Base-by-base conservation (phyloP, 2,888 invertebrate genomes). In the Melikaiella ostensackeni region DNA sequence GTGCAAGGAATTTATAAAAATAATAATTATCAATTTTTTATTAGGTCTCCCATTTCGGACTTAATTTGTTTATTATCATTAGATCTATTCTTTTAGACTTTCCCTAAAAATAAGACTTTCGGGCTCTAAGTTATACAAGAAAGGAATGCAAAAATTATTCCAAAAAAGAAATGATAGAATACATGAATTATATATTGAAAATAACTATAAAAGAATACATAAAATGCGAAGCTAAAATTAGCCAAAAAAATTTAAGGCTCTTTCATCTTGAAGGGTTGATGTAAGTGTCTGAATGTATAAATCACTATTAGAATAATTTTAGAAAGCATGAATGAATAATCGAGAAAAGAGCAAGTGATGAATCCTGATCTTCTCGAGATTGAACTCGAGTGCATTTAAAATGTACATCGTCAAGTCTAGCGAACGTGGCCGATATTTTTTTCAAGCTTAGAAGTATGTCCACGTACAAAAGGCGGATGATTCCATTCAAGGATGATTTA, bases 401-500 rank as follows among this genome's bases (percentile, higher is more conserved):
- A 70, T 70, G 70, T 27, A 50, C 30, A 46, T 70, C 30, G 70
- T 24, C 59, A 4, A 59, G 24, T 59, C 59, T 59, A 21, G 59
- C 27, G 59, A 59, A 59, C 59, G 59, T 59, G 59, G 59, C 70
- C 46, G 30, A 70, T 70, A 70, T 50, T 70, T 50, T 64, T 33
- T 46, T n/a, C 50, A 55, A 55, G 30, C 50, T 70, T 70, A 30
- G 19, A 50, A 70, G 16, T 50, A 50, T 33, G 19, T 55, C 9
- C 70, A 70, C 70, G 70, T 70, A 50, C 21, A n/a, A 50, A 50
- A 50, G 70, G 27, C 30, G 30, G 70, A 50, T 70, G 70, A 70
- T 70, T 70, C n/a, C 50, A 55, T 70, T 70, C 50, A 70, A 70
- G 24, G 70, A 50, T 55, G 70, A 70, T 55, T 70, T 70, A 30